phyloP scores from a whole-genome alignment of 1,140 invertebrate genomes.

The Aporrectodea caliginosa region DNA sequence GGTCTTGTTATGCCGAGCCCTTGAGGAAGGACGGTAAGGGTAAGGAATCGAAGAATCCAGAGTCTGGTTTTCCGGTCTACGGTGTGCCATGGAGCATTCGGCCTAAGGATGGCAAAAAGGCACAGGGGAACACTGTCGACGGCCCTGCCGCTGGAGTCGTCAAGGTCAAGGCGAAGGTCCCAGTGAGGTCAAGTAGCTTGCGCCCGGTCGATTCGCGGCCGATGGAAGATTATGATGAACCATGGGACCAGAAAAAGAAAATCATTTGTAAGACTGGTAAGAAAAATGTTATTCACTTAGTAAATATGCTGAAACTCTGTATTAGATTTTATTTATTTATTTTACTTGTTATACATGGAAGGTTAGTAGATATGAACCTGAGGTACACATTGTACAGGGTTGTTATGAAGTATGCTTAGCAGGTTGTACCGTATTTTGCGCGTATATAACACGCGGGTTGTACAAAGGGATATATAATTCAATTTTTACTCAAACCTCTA shows the following conservation, averaged over 20 bases:
- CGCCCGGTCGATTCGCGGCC: slow-evolving; percentile 11
- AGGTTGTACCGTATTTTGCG: too few relatives aligned
- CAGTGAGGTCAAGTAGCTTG: slow-evolving; percentile 13
- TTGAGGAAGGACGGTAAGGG: background rate
- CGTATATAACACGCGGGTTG: too few relatives aligned
- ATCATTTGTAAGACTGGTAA: slow-evolving; percentile 33
- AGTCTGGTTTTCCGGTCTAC: background rate
- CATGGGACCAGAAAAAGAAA: slow-evolving; percentile 38
- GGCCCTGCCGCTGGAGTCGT: background rate
- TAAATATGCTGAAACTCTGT: too few relatives aligned
- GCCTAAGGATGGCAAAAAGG: background rate
- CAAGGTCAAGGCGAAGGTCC: background rate
- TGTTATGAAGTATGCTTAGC: too few relatives aligned
- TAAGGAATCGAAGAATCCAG: background rate
- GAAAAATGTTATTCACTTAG: background rate
- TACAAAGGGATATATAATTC: too few relatives aligned
- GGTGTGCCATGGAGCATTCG: background rate
- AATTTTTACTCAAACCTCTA: too few relatives aligned
- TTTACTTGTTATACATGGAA: too few relatives aligned
- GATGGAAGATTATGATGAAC: slow-evolving; percentile 35
- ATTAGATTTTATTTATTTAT: too few relatives aligned
- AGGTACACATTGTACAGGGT: too few relatives aligned
- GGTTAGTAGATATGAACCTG: too few relatives aligned
- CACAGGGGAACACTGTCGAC: background rate
- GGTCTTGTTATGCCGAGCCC: background rate